Percentiles rank a stretch among this genome's conserved stretches.
Evolutionary conservation across 2,113 vertebrate genomes (phyloP).

Genomic region (Elephantulus edwardii): DNA sequence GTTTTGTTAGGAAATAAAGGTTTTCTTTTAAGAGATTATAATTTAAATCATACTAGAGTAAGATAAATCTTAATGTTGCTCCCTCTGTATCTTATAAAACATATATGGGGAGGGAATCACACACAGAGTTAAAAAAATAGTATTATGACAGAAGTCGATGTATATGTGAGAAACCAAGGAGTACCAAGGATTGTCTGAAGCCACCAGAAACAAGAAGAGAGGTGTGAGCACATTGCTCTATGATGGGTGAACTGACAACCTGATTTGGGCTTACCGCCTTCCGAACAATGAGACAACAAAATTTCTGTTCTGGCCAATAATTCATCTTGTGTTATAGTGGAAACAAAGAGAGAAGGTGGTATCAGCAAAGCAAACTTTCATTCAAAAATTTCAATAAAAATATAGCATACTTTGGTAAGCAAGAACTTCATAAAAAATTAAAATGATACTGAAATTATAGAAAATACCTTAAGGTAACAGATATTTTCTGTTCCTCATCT

Average conservation of each 20-base stretch:
- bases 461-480: not conserved
- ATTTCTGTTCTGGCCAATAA: not conserved
- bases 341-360: not conserved
- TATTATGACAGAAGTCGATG: not conserved
- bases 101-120: too few relatives aligned
- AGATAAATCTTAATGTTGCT: too few relatives aligned
- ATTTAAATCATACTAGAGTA: too few relatives aligned
- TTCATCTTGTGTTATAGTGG: not conserved
- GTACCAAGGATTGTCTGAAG: not conserved
- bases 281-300: not conserved
- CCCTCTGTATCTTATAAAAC: too few relatives aligned
- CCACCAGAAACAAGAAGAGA: too few relatives aligned
- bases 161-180: not conserved
- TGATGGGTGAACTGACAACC: not conserved
- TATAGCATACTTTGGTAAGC: not conserved
- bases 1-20: too few relatives aligned
- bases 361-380: not conserved
- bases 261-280: not conserved
- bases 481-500: not conserved
- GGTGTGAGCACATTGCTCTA: too few relatives aligned
- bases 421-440: not conserved
- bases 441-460: conserved; percentile 1
- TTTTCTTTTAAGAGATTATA: too few relatives aligned
- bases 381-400: not conserved
- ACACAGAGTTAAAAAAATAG: too few relatives aligned